Base-by-base conservation (phyloP, 1,140 invertebrate genomes). In the Tetramorium parvispinum region DNA sequence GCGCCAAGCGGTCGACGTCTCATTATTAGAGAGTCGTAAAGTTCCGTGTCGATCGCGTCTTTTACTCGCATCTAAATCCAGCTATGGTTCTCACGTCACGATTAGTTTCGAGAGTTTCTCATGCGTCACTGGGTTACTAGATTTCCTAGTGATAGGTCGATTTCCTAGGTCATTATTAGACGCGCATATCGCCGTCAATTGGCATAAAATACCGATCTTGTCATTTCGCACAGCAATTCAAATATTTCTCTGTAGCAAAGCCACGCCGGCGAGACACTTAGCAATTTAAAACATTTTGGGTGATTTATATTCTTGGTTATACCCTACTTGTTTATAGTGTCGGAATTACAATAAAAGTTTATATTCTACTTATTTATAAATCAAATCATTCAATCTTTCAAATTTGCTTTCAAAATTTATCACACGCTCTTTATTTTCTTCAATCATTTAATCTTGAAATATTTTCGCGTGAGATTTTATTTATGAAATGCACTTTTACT, bases 121-220 rank as follows among this genome's bases (percentile, higher is more conserved):
- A 88, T 79, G 86, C 81, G 91, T 90, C 91, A 92, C 89, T 90
- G 82, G 90, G 88, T 92, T 92, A 92, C 88, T 89, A 55, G 82
- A 90, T 87, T 89, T 91, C 76, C 70, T 59, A 59, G 43, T 27
- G 37, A 21, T 32, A 18, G 37, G 11, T 71, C 40, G 87, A 59
- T 82, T 89, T 82, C 77, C 16, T 83, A 55, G 77, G 11, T 70
- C 61, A 57, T 87, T 87, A 87, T 89, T 89, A 89, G 76, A 24
- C 40, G 8, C 37, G 18, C 7, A 40, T 46, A 49, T 73, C 66
- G 5, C 4, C 13, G 76, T 27, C 63, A 24, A 40, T 65, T 27
- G 59, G 18, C 40, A 11, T 27, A 46, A 18, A 76, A 24, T 4
- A 21, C 18, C 11, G 43, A 49, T 73, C 70, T 63, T 32, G 40